phyloP scores from a whole-genome alignment of 2,888 invertebrate genomes.

The Limnephilus auricula region DNA sequence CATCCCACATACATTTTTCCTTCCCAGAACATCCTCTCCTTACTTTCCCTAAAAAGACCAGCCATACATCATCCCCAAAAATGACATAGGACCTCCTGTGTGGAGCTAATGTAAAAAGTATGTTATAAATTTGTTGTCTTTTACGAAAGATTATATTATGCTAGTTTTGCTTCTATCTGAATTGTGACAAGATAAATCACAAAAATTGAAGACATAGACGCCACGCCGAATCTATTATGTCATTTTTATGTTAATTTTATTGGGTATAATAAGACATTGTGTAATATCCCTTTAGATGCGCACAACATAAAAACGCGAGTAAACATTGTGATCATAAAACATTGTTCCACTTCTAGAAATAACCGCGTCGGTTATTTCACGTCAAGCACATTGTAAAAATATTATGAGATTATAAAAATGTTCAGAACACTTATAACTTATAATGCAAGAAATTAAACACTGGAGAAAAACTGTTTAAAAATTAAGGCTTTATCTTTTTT shows the following conservation, averaged over 20 bases:
- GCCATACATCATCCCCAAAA: no score
- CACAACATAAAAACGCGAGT: not conserved
- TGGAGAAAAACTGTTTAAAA: no score
- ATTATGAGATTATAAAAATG: no score
- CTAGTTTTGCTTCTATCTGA: not conserved
- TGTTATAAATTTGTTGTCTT: not conserved
- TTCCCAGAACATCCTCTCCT: no score
- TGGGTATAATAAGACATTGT: not conserved
- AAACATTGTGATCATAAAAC: not conserved
- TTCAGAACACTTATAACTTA: no score
- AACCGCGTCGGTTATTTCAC: not conserved
- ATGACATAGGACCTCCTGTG: no score
- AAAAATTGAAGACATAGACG: not conserved
- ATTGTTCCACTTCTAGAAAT: not conserved
- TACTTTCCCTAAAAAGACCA: no score
- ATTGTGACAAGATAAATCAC: not conserved
- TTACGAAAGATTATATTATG: not conserved
- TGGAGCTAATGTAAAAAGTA: no score
- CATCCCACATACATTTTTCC: no score
- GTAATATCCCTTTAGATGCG: not conserved
- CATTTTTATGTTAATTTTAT: not conserved
- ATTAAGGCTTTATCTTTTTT: no score
- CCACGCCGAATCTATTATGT: not conserved
- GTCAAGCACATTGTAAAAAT: not conserved
- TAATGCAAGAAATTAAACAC: no score